Conservation (phyloP, 2,113 vertebrate genomes). For the Menidia beryllina region DNA sequence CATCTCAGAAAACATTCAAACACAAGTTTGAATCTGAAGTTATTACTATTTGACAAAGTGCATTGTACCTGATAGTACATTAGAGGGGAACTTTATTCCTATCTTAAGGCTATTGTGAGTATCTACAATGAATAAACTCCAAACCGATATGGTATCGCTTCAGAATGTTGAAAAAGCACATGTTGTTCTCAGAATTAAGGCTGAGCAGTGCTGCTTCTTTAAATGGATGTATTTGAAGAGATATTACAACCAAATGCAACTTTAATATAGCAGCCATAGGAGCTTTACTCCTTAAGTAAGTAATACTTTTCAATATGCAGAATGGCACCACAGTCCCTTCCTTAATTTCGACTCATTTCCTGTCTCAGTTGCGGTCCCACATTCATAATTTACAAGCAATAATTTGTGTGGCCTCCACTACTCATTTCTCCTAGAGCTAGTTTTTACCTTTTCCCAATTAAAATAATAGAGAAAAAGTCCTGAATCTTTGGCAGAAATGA, state of each 20-base stretch:
- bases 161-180: not conserved
- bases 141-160: not conserved
- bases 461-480: slow-evolving; percentile 22
- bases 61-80: not conserved
- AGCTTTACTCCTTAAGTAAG: slow-evolving; percentile 9
- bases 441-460: slow-evolving; percentile 38
- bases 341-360: slow-evolving; percentile 48
- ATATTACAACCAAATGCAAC: slow-evolving; percentile 11
- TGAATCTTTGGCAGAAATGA: slow-evolving; percentile 15
- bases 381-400: slow-evolving; percentile 61
- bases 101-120: not conserved
- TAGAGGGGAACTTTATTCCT: no score
- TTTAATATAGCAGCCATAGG: slow-evolving; percentile 21
- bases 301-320: slow-evolving; percentile 41
- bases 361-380: slow-evolving; percentile 32
- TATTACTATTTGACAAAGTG: not conserved
- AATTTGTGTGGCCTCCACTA: slow-evolving; percentile 18
- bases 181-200: slow-evolving; percentile 13
- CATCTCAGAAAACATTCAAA: not conserved
- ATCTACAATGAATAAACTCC: not conserved
- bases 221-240: not conserved
- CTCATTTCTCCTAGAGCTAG: slow-evolving; percentile 35
- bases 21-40: no score
- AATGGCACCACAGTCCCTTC: slow-evolving; percentile 21
- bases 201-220: not conserved